A percentile compares a stretch with the other conserved stretches of the same genome.
These are phyloP conservation scores for Tromatobia lineatoria DNA, from an alignment of 2,888 invertebrate genomes.

Conservation along the genomic window DNA sequence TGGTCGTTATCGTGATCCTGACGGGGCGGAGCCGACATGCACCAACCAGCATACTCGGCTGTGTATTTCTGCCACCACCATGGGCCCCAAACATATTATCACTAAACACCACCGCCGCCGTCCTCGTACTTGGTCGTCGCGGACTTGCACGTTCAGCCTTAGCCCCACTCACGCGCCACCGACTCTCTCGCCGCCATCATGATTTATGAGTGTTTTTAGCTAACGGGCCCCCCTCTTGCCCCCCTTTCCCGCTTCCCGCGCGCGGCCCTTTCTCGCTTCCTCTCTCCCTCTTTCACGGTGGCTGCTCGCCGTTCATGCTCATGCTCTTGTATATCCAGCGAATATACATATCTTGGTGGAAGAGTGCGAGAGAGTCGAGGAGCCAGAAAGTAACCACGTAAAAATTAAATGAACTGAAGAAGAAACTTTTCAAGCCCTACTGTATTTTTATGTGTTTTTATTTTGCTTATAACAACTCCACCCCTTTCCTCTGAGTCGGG, in stretches of 20 bases:
- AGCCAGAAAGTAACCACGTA: conserved; percentile 19
- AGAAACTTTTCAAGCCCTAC: conserved; percentile 19
- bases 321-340: conserved; percentile 24
- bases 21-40: conserved; percentile 81
- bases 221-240: conserved; percentile 51
- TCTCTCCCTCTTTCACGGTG: conserved; percentile 36
- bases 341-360: conserved; percentile 28
- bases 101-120: conserved; percentile 76
- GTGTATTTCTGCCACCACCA: conserved; percentile 79
- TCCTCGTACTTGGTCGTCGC: conserved; percentile 49
- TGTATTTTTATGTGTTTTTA: conserved; percentile 9
- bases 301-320: conserved; percentile 37
- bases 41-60: conserved; percentile 80
- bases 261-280: conserved; percentile 3
- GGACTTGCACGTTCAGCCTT: conserved; percentile 67
- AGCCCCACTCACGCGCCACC: conserved; percentile 71
- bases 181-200: conserved; percentile 78
- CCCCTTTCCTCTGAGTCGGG: neutral
- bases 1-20: conserved; percentile 79
- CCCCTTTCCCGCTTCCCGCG: conserved; percentile 28
- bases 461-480: neutral
- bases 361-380: conserved; percentile 1
- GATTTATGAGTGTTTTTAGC: conserved; percentile 77
- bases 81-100: conserved; percentile 76
- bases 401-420: conserved; percentile 57